Evolutionary conservation across 1,140 invertebrate species (phyloP).

Genomic region (Meloidogyne chitwoodi): DNA sequence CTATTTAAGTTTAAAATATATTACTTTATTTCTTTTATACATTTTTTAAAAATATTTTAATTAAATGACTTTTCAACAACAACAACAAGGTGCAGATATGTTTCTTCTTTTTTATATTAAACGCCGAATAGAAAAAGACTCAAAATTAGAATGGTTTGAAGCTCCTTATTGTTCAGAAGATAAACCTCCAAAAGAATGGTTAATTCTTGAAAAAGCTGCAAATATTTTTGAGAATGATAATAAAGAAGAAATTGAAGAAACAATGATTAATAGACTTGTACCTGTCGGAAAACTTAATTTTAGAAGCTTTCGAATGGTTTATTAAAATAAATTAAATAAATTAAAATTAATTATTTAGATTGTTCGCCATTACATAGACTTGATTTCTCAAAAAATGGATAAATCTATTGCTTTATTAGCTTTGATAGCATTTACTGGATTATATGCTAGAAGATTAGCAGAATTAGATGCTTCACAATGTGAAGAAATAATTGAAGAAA

Average conservation of each 20-base stretch:
- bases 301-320: constrained; percentile 4
- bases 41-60: not conserved
- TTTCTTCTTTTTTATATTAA: constrained; percentile 22
- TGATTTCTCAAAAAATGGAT: not conserved
- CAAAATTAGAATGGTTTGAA: not conserved
- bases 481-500: not conserved
- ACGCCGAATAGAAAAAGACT: constrained; percentile 1
- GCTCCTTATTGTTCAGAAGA: constrained; percentile 14
- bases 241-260: not conserved
- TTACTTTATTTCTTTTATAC: too few species aligned
- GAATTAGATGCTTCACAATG: not conserved
- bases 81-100: not conserved
- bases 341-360: not conserved
- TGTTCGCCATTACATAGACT: not conserved
- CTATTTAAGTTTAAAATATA: too few species aligned
- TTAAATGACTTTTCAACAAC: not conserved
- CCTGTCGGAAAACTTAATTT: not conserved
- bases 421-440: constrained; percentile 7
- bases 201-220: not conserved
- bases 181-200: not conserved
- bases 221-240: constrained; percentile 10
- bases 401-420: constrained; percentile 6
- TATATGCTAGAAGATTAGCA: constrained; percentile 13
- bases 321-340: not conserved
- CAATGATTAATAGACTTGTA: not conserved